These are phyloP conservation scores for Ascaphus truei DNA, from an alignment of 2,113 vertebrate genomes.

Conservation along the genomic window DNA sequence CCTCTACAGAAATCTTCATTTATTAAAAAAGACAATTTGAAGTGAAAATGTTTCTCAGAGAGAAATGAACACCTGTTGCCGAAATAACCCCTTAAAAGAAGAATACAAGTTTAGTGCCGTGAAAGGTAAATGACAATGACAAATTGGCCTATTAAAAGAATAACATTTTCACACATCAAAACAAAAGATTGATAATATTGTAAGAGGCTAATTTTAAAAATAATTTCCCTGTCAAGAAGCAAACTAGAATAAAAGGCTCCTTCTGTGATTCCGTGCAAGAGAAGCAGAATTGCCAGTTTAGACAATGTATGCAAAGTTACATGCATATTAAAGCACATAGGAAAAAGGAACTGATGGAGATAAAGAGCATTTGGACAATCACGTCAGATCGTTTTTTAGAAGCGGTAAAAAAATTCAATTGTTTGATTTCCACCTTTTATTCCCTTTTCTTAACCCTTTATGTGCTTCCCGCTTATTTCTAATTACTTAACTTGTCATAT, in stretches of 20 bases:
- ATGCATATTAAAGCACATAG: background rate
- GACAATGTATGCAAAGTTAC: constrained; percentile 32
- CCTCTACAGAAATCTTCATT: background rate
- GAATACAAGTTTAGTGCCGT: constrained; percentile 5
- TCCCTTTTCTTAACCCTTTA: background rate
- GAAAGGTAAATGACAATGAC: constrained; percentile 35
- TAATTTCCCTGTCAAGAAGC: constrained; percentile 25
- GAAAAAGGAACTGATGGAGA: constrained; percentile 1
- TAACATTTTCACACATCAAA: constrained; percentile 36
- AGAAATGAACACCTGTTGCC: constrained; percentile 28
- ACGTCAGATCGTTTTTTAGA: background rate
- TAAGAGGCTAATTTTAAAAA: constrained; percentile 36
- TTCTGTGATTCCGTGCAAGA: constrained; percentile 9
- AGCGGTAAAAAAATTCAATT: background rate
- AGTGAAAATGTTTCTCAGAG: constrained; percentile 11
- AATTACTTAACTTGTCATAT: too few species aligned
- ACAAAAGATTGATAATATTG: constrained; percentile 39
- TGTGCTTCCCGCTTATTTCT: too few species aligned
- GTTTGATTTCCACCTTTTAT: background rate
- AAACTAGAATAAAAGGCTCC: constrained; percentile 32
- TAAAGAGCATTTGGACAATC: constrained; percentile 30
- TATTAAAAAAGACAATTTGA: constrained; percentile 14
- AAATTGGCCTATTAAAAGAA: constrained; percentile 37
- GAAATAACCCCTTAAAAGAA: constrained; percentile 24
- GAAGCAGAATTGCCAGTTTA: constrained; percentile 27